A percentile compares a stretch with the other conserved stretches of the same genome.
These are phyloP conservation scores for Malurus melanocephalus DNA, from an alignment of 2,113 vertebrate species.

Conservation along the genomic window DNA sequence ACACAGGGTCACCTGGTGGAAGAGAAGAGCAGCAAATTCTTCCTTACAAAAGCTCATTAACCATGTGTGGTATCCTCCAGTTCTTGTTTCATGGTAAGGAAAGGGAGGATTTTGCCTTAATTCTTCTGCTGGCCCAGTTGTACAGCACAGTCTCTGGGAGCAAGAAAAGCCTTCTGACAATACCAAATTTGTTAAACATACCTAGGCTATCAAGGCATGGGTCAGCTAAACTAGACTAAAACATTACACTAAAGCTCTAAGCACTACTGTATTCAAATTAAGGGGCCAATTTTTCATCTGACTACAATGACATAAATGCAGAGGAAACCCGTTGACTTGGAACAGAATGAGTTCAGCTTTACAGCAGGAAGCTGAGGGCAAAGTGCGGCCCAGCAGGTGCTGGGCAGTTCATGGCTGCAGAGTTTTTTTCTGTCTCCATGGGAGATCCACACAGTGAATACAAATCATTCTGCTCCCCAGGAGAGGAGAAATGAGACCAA, in stretches of 20 bases:
- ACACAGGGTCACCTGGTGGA: constrained; percentile 84
- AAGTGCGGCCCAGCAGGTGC: neutral
- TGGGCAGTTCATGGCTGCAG: neutral
- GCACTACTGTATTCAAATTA: neutral
- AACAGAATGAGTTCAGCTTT: neutral
- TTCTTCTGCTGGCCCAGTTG: neutral
- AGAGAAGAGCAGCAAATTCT: neutral
- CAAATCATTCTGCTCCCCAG: neutral
- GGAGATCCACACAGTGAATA: neutral
- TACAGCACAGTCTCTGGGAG: neutral
- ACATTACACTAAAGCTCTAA: neutral
- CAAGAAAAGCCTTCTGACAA: neutral
- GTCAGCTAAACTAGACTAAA: neutral
- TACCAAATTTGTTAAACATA: neutral
- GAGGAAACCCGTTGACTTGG: neutral
- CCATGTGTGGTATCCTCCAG: accelerated
- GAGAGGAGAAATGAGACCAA: neutral
- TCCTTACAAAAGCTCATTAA: neutral
- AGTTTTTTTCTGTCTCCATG: neutral
- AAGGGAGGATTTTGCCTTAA: neutral
- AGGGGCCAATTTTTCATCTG: neutral
- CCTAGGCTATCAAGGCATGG: neutral
- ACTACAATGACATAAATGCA: neutral
- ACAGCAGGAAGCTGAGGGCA: neutral
- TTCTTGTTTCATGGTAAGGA: neutral